A percentile compares a stretch with the other conserved stretches of the same genome.
phyloP scores from a whole-genome alignment of 2,888 invertebrate genomes.

The Hirtodrosophila confusa region DNA sequence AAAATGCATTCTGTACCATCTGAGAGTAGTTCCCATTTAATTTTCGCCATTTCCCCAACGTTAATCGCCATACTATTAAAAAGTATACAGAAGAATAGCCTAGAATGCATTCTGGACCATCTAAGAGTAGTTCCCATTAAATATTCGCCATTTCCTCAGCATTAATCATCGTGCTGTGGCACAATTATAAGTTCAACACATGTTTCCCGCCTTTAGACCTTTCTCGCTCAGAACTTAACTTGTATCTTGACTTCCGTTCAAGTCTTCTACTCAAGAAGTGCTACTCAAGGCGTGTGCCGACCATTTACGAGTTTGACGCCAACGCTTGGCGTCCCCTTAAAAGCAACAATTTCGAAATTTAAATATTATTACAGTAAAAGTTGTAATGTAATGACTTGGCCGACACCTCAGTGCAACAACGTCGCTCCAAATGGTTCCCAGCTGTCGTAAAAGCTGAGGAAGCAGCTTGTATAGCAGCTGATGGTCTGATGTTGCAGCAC shows the following conservation, averaged over 20 bases:
- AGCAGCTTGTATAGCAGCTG: conserved; percentile 8
- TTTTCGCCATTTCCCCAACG: not conserved
- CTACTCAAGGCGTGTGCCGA: conserved; percentile 22
- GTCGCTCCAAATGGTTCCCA: conserved; percentile 43
- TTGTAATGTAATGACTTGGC: conserved; percentile 56
- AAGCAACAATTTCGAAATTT: conserved; percentile 42
- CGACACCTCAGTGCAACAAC: conserved; percentile 56
- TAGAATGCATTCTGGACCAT: not conserved
- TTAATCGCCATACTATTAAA: conserved; percentile 7
- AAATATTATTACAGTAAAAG: conserved; percentile 56
- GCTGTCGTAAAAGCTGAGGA: conserved; percentile 57
- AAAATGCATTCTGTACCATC: not conserved
- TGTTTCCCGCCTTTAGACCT: conserved; percentile 9
- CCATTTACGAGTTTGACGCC: conserved; percentile 13
- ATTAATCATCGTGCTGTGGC: conserved; percentile 9
- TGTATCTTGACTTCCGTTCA: conserved; percentile 32
- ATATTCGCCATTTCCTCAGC: not conserved
- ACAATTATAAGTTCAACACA: conserved; percentile 4
- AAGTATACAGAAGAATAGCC: not conserved
- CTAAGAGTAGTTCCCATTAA: not conserved
- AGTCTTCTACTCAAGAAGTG: not conserved
- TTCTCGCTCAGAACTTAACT: conserved; percentile 16
- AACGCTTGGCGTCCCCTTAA: conserved; percentile 12
- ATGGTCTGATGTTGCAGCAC: not conserved
- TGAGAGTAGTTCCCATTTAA: not conserved